phyloP scores from a whole-genome alignment of 2,888 invertebrate genomes.

The Plagodis dolabraria region DNA sequence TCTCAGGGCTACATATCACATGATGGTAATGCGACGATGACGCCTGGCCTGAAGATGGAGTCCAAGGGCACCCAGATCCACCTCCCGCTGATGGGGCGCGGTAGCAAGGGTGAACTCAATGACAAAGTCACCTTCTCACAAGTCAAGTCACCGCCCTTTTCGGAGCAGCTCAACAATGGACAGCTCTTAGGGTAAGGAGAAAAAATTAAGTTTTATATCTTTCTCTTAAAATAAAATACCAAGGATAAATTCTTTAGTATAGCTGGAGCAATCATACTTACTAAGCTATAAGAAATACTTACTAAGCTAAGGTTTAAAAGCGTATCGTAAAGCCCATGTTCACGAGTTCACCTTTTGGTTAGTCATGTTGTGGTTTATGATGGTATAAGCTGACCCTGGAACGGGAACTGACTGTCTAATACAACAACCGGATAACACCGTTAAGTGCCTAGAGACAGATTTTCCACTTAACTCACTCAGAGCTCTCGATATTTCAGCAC shows the following conservation, averaged over 20 bases:
- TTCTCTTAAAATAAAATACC: not conserved
- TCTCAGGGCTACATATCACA: slow-evolving; percentile 61
- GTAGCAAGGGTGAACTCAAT: slow-evolving; percentile 73
- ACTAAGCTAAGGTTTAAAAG: no score
- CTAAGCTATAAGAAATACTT: no score
- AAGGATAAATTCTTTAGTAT: not conserved
- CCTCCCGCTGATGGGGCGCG: slow-evolving; percentile 75
- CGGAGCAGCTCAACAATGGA: slow-evolving; percentile 88
- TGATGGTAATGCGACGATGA: slow-evolving; percentile 75
- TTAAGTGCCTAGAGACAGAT: no score
- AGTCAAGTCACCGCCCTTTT: slow-evolving; percentile 66
- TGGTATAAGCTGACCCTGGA: no score
- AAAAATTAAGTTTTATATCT: not conserved
- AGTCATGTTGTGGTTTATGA: no score
- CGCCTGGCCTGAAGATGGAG: slow-evolving; percentile 76
- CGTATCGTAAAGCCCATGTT: no score
- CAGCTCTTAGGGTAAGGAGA: slow-evolving; percentile 81
- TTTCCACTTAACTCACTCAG: no score
- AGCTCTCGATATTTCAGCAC: no score
- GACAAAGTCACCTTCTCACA: slow-evolving; percentile 77
- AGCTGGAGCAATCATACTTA: not conserved
- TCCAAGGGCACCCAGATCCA: slow-evolving; percentile 84
- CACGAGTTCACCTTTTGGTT: no score
- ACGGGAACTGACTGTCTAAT: no score
- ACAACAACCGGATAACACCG: no score